A percentile compares a stretch with the other conserved stretches of the same genome.
These are phyloP conservation scores for Apogon talboti DNA, from an alignment of 2,797 vertebrate species.

Conservation along the genomic window DNA sequence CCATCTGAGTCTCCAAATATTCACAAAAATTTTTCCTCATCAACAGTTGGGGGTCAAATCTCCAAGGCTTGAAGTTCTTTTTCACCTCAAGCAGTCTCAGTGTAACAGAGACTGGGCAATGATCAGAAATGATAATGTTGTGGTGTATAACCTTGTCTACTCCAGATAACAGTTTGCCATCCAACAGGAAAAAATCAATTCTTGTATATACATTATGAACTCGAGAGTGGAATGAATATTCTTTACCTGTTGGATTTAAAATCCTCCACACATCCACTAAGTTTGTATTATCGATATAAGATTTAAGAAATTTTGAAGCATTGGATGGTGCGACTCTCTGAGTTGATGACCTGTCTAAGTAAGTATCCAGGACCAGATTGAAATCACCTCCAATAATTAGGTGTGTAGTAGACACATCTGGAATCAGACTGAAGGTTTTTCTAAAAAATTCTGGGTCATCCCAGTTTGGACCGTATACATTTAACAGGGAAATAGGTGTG, in stretches of 20 bases:
- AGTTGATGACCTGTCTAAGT: background rate
- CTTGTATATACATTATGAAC: background rate
- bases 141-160: background rate
- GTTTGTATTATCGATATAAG: too few species aligned
- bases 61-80: background rate
- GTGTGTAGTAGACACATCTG: background rate
- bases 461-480: slow-evolving; percentile 2
- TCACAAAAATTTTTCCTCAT: background rate
- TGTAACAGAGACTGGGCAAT: background rate
- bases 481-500: background rate
- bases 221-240: background rate
- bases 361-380: background rate
- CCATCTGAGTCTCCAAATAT: background rate
- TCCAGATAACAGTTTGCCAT: background rate
- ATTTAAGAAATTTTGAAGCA: background rate
- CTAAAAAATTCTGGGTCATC: slow-evolving; percentile 9
- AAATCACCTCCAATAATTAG: background rate
- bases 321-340: background rate
- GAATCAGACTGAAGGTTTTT: background rate
- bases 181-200: background rate
- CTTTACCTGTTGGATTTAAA: background rate
- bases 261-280: too few species aligned
- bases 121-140: slow-evolving; percentile 7
- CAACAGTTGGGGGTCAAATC: slow-evolving; percentile 6
- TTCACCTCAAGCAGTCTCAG: background rate